Base-by-base conservation (phyloP, 2,888 invertebrate genomes). In the Phyllotreta cruciferae region DNA sequence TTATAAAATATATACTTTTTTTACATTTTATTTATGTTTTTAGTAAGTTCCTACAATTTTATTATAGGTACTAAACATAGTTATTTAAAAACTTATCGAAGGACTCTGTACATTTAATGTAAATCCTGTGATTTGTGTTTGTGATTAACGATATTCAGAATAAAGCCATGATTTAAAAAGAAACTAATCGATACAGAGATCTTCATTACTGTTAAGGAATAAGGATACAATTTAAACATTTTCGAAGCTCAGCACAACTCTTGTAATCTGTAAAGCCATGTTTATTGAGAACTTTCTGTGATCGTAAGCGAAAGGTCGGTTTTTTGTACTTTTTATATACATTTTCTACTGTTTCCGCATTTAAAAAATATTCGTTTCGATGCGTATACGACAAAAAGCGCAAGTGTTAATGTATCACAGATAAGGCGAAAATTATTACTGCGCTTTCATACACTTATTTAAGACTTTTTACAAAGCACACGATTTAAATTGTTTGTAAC, bases 261-360 rank as follows among this genome's bases (percentile, higher is more conserved):
- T 52, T 42, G 4, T 58, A 39, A 58, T 50, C 58, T 52, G 24
- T 60, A 53, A 60, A 42, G 42, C 44, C 37, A 52, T 47, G 38
- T 62, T 41, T 14, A 62, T 52, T 52, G 24, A 24, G 6, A 61
- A 47, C 39, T 49, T 62, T 62, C 47, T 62, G 55, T 56, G 56
- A 56, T 62, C 38, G 35, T 53, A 52, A 44, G 50, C 52, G 38
- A 44, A 56, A 52, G 24, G 44, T 58, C 49, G 60, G 60, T 66
- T 56, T 66, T 66, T 66, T 63, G 58, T 66, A 63, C 66, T 58
- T 66, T 66, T 66, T 66, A 66, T 66, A 66, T 58, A 56, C 42
- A 63, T 63, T 66, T 66, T 66, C 61, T 66, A 62, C 62, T 56
- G 42, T 56, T 62, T 62, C 56, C 24, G 37, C 35, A n/a, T 44